These are phyloP conservation scores for Falco novaeseelandiae DNA, from an alignment of 2,797 vertebrate genomes.

Conservation along the genomic window DNA sequence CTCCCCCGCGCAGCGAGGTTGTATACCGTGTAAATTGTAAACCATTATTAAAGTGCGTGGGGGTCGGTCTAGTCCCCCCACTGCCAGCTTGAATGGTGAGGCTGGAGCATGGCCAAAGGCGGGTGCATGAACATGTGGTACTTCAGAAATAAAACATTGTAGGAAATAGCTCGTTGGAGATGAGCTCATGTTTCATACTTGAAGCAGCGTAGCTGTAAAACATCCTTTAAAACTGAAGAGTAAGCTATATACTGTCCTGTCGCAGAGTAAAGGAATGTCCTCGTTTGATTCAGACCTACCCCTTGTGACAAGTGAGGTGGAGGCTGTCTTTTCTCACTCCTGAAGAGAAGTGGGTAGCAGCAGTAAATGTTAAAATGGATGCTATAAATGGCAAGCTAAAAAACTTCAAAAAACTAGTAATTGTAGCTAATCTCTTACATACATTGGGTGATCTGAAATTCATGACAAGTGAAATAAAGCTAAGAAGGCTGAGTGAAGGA, in stretches of 20 bases:
- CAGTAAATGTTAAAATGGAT: neutral
- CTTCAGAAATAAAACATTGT: neutral
- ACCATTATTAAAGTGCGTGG: neutral
- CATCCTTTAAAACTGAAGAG: neutral
- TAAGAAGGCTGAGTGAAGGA: neutral
- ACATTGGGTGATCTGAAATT: neutral
- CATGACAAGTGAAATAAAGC: neutral
- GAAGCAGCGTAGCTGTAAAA: neutral
- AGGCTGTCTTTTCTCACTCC: neutral
- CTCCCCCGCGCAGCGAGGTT: no score
- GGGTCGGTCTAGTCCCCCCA: no score
- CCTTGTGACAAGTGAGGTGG: neutral
- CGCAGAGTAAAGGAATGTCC: neutral
- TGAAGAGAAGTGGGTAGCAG: neutral
- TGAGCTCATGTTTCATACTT: neutral
- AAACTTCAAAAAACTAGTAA: neutral
- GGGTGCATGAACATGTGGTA: accelerated
- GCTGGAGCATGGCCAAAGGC: neutral
- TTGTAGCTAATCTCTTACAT: neutral
- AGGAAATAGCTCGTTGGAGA: neutral
- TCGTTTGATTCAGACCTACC: neutral
- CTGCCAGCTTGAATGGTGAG: no score
- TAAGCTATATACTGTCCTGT: neutral
- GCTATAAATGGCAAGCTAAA: neutral
- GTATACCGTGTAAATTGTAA: neutral